Evolutionary conservation across 2,888 invertebrate genomes (phyloP), one percentile per base, ranked within the genome.

Genomic region (Heliconius hortense): DNA sequence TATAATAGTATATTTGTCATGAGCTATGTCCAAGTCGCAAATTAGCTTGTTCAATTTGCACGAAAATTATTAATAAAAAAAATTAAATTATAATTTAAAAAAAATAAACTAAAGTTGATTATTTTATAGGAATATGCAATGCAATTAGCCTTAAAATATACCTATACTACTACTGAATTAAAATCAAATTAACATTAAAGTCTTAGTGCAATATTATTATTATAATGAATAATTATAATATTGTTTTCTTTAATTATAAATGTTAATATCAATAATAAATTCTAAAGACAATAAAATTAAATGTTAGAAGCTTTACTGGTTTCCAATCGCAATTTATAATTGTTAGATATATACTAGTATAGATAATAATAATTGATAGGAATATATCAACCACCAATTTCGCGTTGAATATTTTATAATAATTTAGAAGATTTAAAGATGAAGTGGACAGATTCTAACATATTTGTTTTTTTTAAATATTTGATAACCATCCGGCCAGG

Each of bases 261-360:
- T 66, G 39, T 39, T 43, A 66, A 66, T 66, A 1, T 13, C 2
- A 39, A 66, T 66, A 66, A 39, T 66, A 66, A 24, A 66, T 39
- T 66, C 24, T 24, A 66, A 15, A 15, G 21, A 56, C 3, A 56
- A 56, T 64, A 28, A 53, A 68, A 48, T 53, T 1, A n/a, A 56
- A 31, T 31, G 48, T 15, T n/a, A 31, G n/a, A 69, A 53, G 53
- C 21, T 13, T 69, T 56, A n/a, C 69, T 31, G 31, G 53, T 56
- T 69, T 69, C 56, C n/a, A 35, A 56, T 69, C 3, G 31, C n/a
- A 69, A 31, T 35, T 69, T 13, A 31, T 28, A n/a, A 56, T 69
- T 35, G 13, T 68, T 64, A 10, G 1, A 64, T 63, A 39, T 13
- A 24, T 39, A 63, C 18, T 21, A 7, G 4, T 43, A 48, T 18